phyloP scores from a whole-genome alignment of 2,797 vertebrate species.

The Hippocampus kuda region DNA sequence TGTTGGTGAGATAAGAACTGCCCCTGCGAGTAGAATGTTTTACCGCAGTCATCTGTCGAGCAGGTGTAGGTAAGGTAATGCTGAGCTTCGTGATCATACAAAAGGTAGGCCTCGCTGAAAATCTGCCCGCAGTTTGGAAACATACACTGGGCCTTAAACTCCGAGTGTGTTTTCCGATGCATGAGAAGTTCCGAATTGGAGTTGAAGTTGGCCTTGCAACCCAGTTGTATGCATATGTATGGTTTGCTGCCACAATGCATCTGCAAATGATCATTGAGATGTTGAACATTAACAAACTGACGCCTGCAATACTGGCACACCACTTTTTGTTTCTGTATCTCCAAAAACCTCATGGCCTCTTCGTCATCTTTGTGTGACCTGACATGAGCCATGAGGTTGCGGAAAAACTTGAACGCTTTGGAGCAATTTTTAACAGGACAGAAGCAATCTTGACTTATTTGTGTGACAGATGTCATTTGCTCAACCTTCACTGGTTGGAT shows the following conservation, averaged over 20 bases:
- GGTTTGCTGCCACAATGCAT: slow-evolving; percentile 97
- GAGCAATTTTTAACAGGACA: slow-evolving; percentile 84
- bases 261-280: slow-evolving; percentile 96
- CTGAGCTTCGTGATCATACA: slow-evolving; percentile 98
- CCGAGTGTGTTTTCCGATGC: slow-evolving; percentile 85
- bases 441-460: slow-evolving; percentile 81
- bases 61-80: slow-evolving; percentile 97
- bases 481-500: slow-evolving; percentile 72
- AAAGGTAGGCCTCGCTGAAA: slow-evolving; percentile 91
- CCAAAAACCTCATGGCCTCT: slow-evolving; percentile 92
- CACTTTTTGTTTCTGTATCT: slow-evolving; percentile 98
- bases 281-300: slow-evolving; percentile 94
- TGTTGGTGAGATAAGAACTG: slow-evolving; percentile 83
- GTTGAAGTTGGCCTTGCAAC: slow-evolving; percentile 92
- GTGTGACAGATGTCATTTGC: slow-evolving; percentile 72
- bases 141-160: slow-evolving; percentile 95
- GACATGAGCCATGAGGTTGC: slow-evolving; percentile 95
- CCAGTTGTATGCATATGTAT: slow-evolving; percentile 97
- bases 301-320: slow-evolving; percentile 97
- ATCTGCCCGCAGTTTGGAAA: slow-evolving; percentile 93
- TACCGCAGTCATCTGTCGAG: slow-evolving; percentile 81
- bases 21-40: slow-evolving; percentile 84
- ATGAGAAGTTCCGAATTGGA: slow-evolving; percentile 90
- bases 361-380: slow-evolving; percentile 91
- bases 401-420: slow-evolving; percentile 98